Conservation (phyloP, 2,113 vertebrate genomes). For the Zapornia atra region DNA sequence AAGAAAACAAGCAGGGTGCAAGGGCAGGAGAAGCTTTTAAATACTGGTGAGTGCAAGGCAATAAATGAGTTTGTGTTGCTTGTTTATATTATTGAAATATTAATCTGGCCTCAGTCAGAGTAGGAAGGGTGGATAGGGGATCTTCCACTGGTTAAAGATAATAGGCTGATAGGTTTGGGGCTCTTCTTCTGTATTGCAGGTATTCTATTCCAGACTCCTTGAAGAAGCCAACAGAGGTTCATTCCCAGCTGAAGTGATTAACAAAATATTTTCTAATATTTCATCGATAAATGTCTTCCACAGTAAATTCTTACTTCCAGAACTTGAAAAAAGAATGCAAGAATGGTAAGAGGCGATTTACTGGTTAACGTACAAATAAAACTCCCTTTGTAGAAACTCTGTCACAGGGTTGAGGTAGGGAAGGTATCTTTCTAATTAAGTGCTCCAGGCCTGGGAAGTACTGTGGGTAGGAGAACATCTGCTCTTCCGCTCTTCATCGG, state of each 20-base stretch:
- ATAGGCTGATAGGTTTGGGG: neutral
- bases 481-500: neutral
- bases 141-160: neutral
- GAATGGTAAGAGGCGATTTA: conserved; percentile 86
- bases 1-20: neutral
- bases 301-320: conserved; percentile 94
- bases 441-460: neutral
- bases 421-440: neutral
- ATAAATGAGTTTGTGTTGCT: neutral
- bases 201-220: conserved; percentile 88
- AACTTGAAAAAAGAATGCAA: conserved; percentile 95
- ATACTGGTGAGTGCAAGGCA: neutral
- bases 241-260: conserved; percentile 92
- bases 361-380: neutral
- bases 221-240: conserved; percentile 93
- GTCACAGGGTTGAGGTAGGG: neutral
- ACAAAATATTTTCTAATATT: conserved; percentile 99
- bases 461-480: neutral
- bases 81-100: neutral
- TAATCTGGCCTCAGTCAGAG: neutral
- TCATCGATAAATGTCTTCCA: conserved; percentile 93
- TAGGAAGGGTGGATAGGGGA: neutral
- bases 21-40: neutral
- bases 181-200: conserved; percentile 75
- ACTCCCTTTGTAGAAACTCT: neutral